Percentiles rank a stretch among this genome's conserved stretches.
phyloP scores from a whole-genome alignment of 64 coral and sea anemone species.

The Montipora foliosa region DNA sequence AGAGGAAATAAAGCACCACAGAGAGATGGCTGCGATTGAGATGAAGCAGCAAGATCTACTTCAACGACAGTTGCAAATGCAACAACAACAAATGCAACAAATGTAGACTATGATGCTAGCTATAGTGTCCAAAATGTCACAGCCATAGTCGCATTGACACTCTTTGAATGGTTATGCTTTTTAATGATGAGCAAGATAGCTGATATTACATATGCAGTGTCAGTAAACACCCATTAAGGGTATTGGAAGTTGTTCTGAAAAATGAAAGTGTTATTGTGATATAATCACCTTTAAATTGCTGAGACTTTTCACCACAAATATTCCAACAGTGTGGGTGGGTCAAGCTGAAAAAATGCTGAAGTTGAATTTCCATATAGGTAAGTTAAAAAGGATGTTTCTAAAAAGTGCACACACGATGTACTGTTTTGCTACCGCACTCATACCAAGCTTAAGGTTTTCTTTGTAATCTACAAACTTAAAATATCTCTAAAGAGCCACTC shows the following conservation, averaged over 20 bases:
- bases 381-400: constrained; percentile 12
- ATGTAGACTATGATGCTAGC: constrained; percentile 47
- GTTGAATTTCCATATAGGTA: constrained; percentile 16
- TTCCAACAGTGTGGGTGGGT: not conserved
- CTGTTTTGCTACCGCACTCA: constrained; percentile 9
- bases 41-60: constrained; percentile 34
- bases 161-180: not conserved
- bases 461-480: constrained; percentile 8
- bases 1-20: constrained; percentile 50
- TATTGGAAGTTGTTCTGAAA: not conserved
- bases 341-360: constrained; percentile 9
- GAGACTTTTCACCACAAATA: not conserved
- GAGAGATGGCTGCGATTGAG: constrained; percentile 26
- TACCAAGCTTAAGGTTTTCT: constrained; percentile 12
- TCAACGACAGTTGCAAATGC: constrained; percentile 49
- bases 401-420: constrained; percentile 2
- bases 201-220: not conserved
- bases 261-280: not conserved
- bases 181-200: not conserved
- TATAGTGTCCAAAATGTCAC: not conserved
- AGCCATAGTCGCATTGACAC: not conserved
- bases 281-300: not conserved
- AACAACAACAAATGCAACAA: constrained; percentile 65
- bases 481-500: constrained; percentile 9
- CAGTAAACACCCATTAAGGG: not conserved